Evolutionary conservation across 2,113 vertebrate genomes (phyloP), one percentile per base, ranked within the genome.

Genomic region (Ceratotherium simum): DNA sequence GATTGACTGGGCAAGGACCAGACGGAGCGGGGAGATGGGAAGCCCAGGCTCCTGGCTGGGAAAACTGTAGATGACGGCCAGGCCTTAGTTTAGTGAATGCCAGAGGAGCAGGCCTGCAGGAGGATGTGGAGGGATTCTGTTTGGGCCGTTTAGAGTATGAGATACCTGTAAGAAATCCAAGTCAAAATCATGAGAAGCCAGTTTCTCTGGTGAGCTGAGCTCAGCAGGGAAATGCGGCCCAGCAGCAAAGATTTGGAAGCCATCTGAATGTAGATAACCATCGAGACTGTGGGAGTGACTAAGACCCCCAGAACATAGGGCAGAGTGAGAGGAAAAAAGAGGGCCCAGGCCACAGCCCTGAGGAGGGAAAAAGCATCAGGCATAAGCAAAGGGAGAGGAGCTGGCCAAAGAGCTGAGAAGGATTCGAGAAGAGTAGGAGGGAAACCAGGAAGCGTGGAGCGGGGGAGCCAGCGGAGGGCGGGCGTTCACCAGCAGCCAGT

Each of bases 401-500:
- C 16, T 12, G 6, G 51, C 12, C 23, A 27, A 17, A 31, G 46
- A 31, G 58, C 12, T 0, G 1, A 8, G 33, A 31, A 83, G 54
- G 27, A 5, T 5, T 10, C 0, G 0, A 27, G 46, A 14, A 13
- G 5, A 2, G 23, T 60, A 14, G 20, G 3, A 8, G 62, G 20
- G 31, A 18, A 33, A 8, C 27, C 21, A 9, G 17, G n/a, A 6
- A 29, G 3, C 0, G 4, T 5, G 29, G 12, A 9, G 29, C 5
- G 0, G 51, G 58, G 29, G 36, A 2, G 8, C 3, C 5, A 0
- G 13, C 51, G 46, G 14, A 5, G 1, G 4, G 23, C 4, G 0
- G 14, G 31, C 1, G 14, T 6, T 21, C 54, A 6, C 14, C 36
- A 14, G 36, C 29, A 0, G 64, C 20, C n/a, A 6, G 36, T 31